phyloP scores from a whole-genome alignment of 2,888 invertebrate genomes.

The Lacanobia oleracea region DNA sequence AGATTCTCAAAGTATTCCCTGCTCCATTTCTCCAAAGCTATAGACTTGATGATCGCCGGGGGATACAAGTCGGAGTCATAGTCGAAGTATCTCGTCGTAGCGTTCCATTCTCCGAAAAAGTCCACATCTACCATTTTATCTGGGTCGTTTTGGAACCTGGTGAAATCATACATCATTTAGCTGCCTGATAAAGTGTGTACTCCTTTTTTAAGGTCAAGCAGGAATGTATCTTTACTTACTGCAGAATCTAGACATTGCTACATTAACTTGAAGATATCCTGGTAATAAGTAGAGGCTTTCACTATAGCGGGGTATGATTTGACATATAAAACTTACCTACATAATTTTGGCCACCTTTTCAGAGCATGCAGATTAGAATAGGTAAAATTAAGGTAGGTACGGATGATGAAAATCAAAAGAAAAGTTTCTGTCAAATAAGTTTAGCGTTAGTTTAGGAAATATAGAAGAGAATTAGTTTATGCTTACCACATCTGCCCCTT shows the following conservation, averaged over 20 bases:
- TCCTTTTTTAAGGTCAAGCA: too few relatives aligned
- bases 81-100: constrained; percentile 92
- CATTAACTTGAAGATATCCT: background rate
- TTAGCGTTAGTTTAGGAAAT: too few relatives aligned
- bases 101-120: constrained; percentile 92
- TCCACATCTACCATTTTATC: constrained; percentile 89
- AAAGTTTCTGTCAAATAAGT: too few relatives aligned
- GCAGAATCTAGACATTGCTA: too few relatives aligned
- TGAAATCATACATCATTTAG: background rate
- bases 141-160: constrained; percentile 87
- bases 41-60: constrained; percentile 92
- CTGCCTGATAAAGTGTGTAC: too few relatives aligned
- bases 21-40: constrained; percentile 94
- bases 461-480: background rate
- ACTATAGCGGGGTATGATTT: background rate
- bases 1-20: constrained; percentile 92
- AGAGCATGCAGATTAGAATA: too few relatives aligned
- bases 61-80: constrained; percentile 94
- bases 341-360: background rate
- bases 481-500: constrained; percentile 92
- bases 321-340: background rate
- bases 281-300: background rate
- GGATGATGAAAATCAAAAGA: too few relatives aligned
- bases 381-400: too few relatives aligned
- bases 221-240: too few relatives aligned